A percentile compares a stretch with the other conserved stretches of the same genome.
Conservation (phyloP, 2,113 vertebrate genomes). For the Bostrychus sinensis region DNA sequence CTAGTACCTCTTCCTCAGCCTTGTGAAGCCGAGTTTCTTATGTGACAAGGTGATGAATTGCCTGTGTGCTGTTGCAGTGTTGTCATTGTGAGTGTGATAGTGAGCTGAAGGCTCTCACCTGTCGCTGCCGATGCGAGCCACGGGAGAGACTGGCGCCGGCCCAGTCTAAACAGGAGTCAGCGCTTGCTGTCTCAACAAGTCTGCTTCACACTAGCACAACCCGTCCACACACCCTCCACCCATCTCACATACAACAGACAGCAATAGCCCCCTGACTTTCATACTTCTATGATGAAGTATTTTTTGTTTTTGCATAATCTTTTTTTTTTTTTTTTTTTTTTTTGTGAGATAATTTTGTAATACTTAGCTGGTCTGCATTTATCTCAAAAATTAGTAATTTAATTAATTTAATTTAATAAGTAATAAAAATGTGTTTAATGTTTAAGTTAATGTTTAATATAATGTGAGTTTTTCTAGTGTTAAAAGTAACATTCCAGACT, state of each 20-base stretch:
- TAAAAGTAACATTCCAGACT: too few relatives aligned
- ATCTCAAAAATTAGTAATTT: too few relatives aligned
- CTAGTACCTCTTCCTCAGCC: conserved; percentile 7
- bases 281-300: too few relatives aligned
- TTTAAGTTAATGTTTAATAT: too few relatives aligned
- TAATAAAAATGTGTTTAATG: too few relatives aligned
- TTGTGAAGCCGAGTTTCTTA: conserved; percentile 12
- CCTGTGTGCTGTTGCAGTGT: conserved; percentile 46
- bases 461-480: neutral
- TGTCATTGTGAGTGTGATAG: conserved; percentile 67
- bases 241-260: neutral
- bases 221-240: conserved; percentile 3
- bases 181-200: conserved; percentile 70
- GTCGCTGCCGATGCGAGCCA: conserved; percentile 60
- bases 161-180: conserved; percentile 77
- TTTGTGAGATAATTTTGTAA: neutral
- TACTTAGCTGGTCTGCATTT: too few relatives aligned
- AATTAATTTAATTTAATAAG: neutral
- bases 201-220: conserved; percentile 50
- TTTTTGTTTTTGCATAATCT: too few relatives aligned
- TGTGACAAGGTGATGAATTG: conserved; percentile 66
- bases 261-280: neutral
- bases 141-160: conserved; percentile 73
- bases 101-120: conserved; percentile 75
- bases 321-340: too few relatives aligned